Conservation (phyloP, 2,113 vertebrate genomes). For the Ascaphus truei region DNA sequence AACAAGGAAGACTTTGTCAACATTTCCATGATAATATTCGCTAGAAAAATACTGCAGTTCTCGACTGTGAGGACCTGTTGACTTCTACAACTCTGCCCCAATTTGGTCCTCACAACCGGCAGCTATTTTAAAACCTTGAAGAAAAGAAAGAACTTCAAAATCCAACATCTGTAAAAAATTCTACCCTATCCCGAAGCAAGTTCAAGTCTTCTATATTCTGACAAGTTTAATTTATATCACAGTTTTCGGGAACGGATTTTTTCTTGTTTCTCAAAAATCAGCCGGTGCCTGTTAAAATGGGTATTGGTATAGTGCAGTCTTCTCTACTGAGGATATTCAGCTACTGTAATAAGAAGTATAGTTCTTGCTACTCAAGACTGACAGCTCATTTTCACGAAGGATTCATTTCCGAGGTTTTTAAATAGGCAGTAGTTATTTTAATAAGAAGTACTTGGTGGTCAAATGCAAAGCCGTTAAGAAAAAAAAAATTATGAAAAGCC, state of each 20-base stretch:
- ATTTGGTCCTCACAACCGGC: neutral
- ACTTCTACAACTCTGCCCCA: neutral
- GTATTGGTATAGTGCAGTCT: slow-evolving; percentile 40
- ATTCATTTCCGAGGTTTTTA: slow-evolving; percentile 35
- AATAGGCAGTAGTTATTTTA: slow-evolving; percentile 25
- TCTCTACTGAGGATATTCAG: slow-evolving; percentile 13
- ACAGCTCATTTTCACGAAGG: slow-evolving; percentile 32
- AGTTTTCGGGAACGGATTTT: slow-evolving; percentile 11
- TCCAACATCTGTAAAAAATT: slow-evolving; percentile 7
- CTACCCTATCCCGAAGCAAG: slow-evolving; percentile 14
- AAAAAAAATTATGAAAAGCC: neutral
- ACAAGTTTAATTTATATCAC: slow-evolving; percentile 30
- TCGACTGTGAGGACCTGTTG: neutral
- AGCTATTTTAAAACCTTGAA: neutral
- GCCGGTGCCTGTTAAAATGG: slow-evolving; percentile 37
- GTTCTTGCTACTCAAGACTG: slow-evolving; percentile 40
- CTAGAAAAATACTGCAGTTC: too few species aligned
- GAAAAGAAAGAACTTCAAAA: neutral
- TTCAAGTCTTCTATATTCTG: neutral
- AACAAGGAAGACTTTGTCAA: too few species aligned
- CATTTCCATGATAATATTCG: too few species aligned
- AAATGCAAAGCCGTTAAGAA: neutral
- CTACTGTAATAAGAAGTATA: slow-evolving; percentile 36
- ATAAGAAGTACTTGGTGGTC: neutral
- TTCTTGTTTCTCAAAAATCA: slow-evolving; percentile 23